Base-by-base conservation (phyloP, 1,140 invertebrate genomes). In the Diachasma alloeum region DNA sequence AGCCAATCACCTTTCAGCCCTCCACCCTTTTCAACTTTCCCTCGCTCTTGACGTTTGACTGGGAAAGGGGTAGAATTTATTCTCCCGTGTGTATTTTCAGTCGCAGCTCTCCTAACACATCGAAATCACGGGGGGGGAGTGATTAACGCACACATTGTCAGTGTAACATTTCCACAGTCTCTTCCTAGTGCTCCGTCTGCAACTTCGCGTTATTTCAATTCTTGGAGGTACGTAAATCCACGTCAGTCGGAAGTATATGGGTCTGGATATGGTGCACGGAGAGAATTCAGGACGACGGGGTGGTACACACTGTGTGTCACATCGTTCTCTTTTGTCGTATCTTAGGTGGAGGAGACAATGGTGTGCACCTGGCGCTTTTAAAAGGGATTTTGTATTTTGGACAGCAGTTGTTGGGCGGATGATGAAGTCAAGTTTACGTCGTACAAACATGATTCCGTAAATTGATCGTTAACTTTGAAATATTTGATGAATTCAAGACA, bases 191-290 rank as follows among this genome's bases (percentile, higher is more conserved):
- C n/a, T 59, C 39, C 69, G n/a, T 26, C 53, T 72, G 22, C n/a
- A 36, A 44, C 10, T 24, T 22, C 78, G 79, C 82, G 81, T 85
- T 83, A 86, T 84, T 85, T 84, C 85, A 85, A 86, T 86, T 84
- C 84, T 77, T 77, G 56, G 78, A 79, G 78, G 48, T 17, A 84
- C 83, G 81, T 85, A 86, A 85, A 85, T 84, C 81, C 79, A 83
- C 80, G 81, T 86, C 83, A 79, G 56, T 69, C 39, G 72, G 46
- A 59, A 63, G 67, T 68, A 67, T 69, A 74, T 68, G 53, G 56
- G 72, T 69, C 59, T 59, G 70, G 48, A 72, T 26, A 63, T 75
- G 78, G 73, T 78, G 78, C 74, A 74, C 72, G 75, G 74, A 69
- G 78, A 74, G 48, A 79, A 79, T 79, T 79, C 78, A 76, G 42